These are phyloP conservation scores for Micromussa lordhowensis DNA, from an alignment of 92 coral and sea anemone genomes.

Conservation along the genomic window DNA sequence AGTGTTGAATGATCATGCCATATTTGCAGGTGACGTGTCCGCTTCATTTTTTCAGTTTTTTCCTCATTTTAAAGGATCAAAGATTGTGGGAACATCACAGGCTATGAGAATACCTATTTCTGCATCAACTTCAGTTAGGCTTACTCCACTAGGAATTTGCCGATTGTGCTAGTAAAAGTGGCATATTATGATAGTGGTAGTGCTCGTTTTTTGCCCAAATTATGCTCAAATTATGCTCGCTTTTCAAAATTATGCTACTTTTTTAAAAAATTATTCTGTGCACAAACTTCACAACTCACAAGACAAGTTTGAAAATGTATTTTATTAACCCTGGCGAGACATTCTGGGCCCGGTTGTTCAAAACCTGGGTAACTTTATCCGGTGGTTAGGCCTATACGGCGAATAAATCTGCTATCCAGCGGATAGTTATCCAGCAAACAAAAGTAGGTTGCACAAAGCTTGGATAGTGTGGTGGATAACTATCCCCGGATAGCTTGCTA, in stretches of 20 bases:
- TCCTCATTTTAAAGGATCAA: too few species aligned
- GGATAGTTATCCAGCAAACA: slow-evolving; percentile 56
- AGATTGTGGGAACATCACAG: too few species aligned
- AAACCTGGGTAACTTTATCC: slow-evolving; percentile 70
- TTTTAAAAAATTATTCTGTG: slow-evolving; percentile 48
- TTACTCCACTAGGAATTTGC: too few species aligned
- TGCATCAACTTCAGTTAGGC: too few species aligned
- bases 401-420: slow-evolving; percentile 41
- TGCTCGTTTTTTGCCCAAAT: neutral
- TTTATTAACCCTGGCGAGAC: slow-evolving; percentile 74
- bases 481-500: slow-evolving; percentile 19
- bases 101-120: too few species aligned
- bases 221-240: slow-evolving; percentile 33
- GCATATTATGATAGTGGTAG: too few species aligned
- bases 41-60: too few species aligned
- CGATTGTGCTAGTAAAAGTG: too few species aligned
- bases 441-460: slow-evolving; percentile 59
- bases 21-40: too few species aligned
- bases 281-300: slow-evolving; percentile 55
- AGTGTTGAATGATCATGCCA: too few species aligned
- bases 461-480: slow-evolving; percentile 41
- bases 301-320: slow-evolving; percentile 59
- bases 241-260: slow-evolving; percentile 44
- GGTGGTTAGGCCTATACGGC: slow-evolving; percentile 42
- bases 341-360: slow-evolving; percentile 81